These are phyloP conservation scores for Furcula furcula DNA, from an alignment of 2,888 invertebrate species.

Conservation along the genomic window DNA sequence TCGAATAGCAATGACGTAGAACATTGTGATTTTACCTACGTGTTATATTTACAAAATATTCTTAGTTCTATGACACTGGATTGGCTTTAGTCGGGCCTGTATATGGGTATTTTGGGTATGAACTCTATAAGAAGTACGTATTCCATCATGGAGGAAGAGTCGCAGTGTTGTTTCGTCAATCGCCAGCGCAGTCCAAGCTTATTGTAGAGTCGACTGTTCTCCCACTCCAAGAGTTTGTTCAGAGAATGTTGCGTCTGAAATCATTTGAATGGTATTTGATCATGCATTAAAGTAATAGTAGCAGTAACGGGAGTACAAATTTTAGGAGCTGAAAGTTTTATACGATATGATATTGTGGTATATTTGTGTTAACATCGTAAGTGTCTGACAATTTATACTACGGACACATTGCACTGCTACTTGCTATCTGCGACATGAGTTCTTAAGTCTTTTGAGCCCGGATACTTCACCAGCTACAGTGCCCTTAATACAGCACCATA, in stretches of 20 bases:
- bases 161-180: conserved; percentile 96
- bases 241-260: conserved; percentile 94
- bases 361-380: too few species aligned
- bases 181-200: conserved; percentile 97
- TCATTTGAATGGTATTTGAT: neutral
- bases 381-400: too few species aligned
- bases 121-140: conserved; percentile 97
- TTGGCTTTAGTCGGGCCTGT: conserved; percentile 93
- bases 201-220: conserved; percentile 97
- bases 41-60: conserved; percentile 35
- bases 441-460: too few species aligned
- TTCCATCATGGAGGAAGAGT: conserved; percentile 98
- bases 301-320: too few species aligned
- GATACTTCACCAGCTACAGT: too few species aligned
- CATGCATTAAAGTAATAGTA: too few species aligned
- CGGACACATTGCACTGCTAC: too few species aligned
- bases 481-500: too few species aligned
- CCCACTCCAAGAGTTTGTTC: conserved; percentile 98
- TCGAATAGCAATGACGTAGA: conserved; percentile 28
- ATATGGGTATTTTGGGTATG: conserved; percentile 97
- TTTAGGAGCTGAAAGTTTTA: too few species aligned
- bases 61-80: conserved; percentile 9
- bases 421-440: too few species aligned
- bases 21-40: conserved; percentile 18
- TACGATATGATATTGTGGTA: too few species aligned